Conservation (phyloP, 2,113 vertebrate genomes). For the Atrichornis clamosus region DNA sequence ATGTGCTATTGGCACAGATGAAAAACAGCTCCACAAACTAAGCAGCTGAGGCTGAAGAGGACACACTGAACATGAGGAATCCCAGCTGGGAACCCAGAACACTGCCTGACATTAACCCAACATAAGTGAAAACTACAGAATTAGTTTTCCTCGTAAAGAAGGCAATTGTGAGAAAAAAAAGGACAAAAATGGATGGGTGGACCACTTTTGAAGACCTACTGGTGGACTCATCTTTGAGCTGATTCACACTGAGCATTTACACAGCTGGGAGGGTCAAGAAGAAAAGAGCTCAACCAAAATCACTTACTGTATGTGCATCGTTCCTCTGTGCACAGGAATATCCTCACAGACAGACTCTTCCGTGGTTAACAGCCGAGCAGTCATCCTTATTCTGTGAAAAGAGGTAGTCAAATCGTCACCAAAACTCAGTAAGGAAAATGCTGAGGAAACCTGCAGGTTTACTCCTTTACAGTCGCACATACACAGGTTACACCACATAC, state of each 20-base stretch:
- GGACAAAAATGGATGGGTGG: not conserved
- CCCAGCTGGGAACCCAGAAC: not conserved
- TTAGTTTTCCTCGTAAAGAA: not conserved
- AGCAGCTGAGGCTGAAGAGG: not conserved
- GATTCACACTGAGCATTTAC: not conserved
- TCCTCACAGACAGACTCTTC: not conserved
- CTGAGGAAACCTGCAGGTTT: not conserved
- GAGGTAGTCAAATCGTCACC: not conserved
- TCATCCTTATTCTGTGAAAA: slow-evolving; percentile 33
- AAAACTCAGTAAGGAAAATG: not conserved
- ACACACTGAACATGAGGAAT: not conserved
- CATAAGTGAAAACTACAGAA: not conserved
- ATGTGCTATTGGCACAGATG: fast-evolving
- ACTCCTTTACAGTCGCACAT: not conserved
- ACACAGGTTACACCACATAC: not conserved
- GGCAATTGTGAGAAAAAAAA: not conserved
- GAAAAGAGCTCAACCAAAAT: not conserved
- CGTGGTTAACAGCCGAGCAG: not conserved
- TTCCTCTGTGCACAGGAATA: not conserved
- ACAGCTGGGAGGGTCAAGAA: not conserved
- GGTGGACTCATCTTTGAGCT: not conserved
- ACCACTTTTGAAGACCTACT: not conserved
- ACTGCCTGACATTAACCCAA: not conserved
- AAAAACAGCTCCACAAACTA: not conserved
- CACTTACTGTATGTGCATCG: not conserved